Percentiles rank a stretch among this genome's conserved stretches.
phyloP scores from a whole-genome alignment of 1,140 invertebrate genomes.

The Psix sp. region DNA sequence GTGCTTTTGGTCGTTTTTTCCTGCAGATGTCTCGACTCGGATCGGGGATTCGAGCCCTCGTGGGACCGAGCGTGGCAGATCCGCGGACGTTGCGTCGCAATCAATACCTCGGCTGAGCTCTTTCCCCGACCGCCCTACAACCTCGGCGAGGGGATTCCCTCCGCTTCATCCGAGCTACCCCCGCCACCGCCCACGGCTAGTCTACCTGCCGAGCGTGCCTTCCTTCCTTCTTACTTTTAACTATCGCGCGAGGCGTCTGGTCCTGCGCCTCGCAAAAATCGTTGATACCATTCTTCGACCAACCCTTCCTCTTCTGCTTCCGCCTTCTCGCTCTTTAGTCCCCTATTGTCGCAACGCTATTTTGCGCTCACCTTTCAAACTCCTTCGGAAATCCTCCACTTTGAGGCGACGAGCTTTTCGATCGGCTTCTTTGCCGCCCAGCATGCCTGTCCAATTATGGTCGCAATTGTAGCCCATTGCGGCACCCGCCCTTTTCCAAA shows the following conservation, averaged over 20 bases:
- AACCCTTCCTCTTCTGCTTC: conserved; percentile 44
- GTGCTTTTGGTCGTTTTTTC: conserved; percentile 43
- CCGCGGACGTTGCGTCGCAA: conserved; percentile 74
- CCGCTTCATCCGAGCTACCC: conserved; percentile 57
- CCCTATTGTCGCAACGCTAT: conserved; percentile 10
- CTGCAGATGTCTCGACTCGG: conserved; percentile 32
- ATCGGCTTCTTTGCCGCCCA: conserved; percentile 26
- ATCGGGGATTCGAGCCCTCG: conserved; percentile 51
- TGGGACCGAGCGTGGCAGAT: conserved; percentile 62
- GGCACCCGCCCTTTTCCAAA: conserved; percentile 21
- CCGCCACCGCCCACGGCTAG: conserved; percentile 41
- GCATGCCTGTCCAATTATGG: conserved; percentile 29
- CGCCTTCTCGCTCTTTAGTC: conserved; percentile 42
- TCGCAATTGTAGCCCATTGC: conserved; percentile 21
- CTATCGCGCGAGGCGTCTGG: conserved; percentile 27
- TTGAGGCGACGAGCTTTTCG: conserved; percentile 27
- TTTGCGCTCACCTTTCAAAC: conserved; percentile 22
- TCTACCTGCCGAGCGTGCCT: conserved; percentile 49
- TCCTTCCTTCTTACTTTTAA: conserved; percentile 55
- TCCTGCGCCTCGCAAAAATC: conserved; percentile 50
- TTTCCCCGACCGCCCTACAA: conserved; percentile 64
- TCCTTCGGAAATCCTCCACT: conserved; percentile 8
- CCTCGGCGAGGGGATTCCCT: conserved; percentile 64
- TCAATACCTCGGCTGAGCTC: conserved; percentile 71
- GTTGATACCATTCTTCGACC: conserved; percentile 37